A percentile compares a stretch with the other conserved stretches of the same genome.
Evolutionary conservation across 1,140 invertebrate species (phyloP).

Genomic region (Hyposmocoma kahamanoa): DNA sequence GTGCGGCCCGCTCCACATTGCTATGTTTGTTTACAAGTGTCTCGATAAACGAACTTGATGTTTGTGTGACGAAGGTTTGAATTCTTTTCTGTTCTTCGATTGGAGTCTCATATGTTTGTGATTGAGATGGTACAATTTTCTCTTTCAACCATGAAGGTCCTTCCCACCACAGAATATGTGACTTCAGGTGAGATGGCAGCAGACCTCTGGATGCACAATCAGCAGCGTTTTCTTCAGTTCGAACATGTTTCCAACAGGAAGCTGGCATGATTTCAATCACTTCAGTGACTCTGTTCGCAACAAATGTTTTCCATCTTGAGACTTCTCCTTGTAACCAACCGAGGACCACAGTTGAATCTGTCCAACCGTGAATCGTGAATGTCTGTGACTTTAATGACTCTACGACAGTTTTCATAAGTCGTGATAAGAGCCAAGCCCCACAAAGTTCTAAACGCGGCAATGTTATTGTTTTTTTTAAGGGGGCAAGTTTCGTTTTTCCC

Average conservation of each 20-base stretch:
- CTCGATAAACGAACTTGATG: neutral
- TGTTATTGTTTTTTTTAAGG: slow-evolving; percentile 14
- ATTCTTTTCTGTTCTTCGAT: neutral
- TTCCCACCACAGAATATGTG: neutral
- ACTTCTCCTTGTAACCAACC: slow-evolving; percentile 30
- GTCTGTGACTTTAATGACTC: slow-evolving; percentile 8
- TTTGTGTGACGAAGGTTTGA: neutral
- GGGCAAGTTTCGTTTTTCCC: slow-evolving; percentile 25
- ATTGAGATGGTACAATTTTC: neutral
- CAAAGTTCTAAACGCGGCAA: slow-evolving; percentile 19
- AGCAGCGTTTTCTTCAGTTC: slow-evolving; percentile 1
- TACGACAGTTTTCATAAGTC: slow-evolving; percentile 12
- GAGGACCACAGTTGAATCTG: slow-evolving; percentile 43
- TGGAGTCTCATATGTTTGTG: neutral
- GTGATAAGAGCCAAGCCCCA: slow-evolving; percentile 10
- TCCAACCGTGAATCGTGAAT: slow-evolving; percentile 1
- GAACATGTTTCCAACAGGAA: neutral
- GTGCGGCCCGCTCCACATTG: neutral
- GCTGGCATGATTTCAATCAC: slow-evolving; percentile 1
- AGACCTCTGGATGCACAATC: neutral
- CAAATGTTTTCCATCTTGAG: slow-evolving; percentile 11
- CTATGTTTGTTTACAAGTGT: neutral
- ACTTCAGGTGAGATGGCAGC: neutral
- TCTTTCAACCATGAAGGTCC: neutral
- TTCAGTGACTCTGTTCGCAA: neutral